These are phyloP conservation scores for Strigops habroptila DNA, from an alignment of 2,113 vertebrate genomes.

Conservation along the genomic window DNA sequence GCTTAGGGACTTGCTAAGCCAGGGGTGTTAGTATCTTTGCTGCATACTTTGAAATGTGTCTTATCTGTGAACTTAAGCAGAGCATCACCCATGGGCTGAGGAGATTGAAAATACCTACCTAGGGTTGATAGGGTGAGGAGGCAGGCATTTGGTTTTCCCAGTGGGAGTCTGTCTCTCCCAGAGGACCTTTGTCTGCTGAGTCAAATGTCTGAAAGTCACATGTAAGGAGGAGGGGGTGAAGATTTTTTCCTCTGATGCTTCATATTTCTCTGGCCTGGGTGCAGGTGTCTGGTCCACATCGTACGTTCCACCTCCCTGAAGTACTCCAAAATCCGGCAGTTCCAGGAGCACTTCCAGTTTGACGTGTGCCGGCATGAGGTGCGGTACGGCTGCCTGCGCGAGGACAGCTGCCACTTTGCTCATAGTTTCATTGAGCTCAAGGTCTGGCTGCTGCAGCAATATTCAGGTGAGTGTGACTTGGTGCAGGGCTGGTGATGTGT, in stretches of 20 bases:
- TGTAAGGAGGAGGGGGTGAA: not conserved
- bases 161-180: not conserved
- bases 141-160: not conserved
- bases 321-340: constrained; percentile 89
- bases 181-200: not conserved
- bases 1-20: not conserved
- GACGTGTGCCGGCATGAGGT: constrained; percentile 86
- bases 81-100: not conserved
- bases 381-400: constrained; percentile 82
- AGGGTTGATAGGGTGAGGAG: not conserved
- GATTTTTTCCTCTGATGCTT: not conserved
- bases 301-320: constrained; percentile 81
- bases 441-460: constrained; percentile 89
- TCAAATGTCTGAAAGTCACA: not conserved
- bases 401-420: constrained; percentile 85
- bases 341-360: constrained; percentile 82
- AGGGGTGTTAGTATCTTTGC: not conserved
- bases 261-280: not conserved
- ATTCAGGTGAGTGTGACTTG: constrained; percentile 76
- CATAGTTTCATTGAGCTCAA: constrained; percentile 93
- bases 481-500: not conserved
- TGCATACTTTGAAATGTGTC: not conserved
- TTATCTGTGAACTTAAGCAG: not conserved
- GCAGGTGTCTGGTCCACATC: constrained; percentile 91
- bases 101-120: not conserved